These are phyloP conservation scores for Entosphenus tridentatus DNA, from an alignment of 2,113 vertebrate genomes.

Conservation along the genomic window DNA sequence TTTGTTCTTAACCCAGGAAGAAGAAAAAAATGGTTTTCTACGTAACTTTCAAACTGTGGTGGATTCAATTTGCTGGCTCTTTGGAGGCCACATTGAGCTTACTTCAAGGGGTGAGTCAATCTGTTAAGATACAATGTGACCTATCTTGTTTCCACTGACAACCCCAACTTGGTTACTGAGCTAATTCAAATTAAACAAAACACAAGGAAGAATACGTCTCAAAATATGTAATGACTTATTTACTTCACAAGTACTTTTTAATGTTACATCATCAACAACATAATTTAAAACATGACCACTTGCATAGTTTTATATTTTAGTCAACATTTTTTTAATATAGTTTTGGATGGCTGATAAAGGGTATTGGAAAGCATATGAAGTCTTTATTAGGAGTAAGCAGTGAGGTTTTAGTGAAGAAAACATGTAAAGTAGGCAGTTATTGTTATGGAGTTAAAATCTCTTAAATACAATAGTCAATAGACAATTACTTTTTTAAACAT, in stretches of 20 bases:
- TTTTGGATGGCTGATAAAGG: no score
- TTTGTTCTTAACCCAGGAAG: slow-evolving; percentile 24
- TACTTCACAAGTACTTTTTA: not conserved
- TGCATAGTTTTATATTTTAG: slow-evolving; percentile 2
- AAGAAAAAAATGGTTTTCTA: slow-evolving; percentile 28
- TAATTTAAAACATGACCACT: not conserved
- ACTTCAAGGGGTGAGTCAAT: slow-evolving; percentile 29
- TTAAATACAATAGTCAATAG: no score
- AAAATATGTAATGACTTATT: not conserved
- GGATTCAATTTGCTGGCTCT: slow-evolving; percentile 43
- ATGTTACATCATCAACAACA: not conserved
- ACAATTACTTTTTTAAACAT: no score
- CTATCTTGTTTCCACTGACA: slow-evolving; percentile 14
- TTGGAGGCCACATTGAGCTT: slow-evolving; percentile 33
- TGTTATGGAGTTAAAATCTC: no score
- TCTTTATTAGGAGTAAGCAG: no score
- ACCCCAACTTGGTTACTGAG: not conserved
- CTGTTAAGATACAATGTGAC: not conserved
- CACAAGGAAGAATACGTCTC: not conserved
- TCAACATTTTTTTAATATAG: not conserved
- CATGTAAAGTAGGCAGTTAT: no score
- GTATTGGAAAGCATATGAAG: no score
- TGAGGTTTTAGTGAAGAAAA: no score
- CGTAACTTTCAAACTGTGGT: slow-evolving; percentile 35
- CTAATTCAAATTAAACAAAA: not conserved